These are phyloP conservation scores for Mythimna impura DNA, from an alignment of 2,888 invertebrate genomes.

Conservation along the genomic window DNA sequence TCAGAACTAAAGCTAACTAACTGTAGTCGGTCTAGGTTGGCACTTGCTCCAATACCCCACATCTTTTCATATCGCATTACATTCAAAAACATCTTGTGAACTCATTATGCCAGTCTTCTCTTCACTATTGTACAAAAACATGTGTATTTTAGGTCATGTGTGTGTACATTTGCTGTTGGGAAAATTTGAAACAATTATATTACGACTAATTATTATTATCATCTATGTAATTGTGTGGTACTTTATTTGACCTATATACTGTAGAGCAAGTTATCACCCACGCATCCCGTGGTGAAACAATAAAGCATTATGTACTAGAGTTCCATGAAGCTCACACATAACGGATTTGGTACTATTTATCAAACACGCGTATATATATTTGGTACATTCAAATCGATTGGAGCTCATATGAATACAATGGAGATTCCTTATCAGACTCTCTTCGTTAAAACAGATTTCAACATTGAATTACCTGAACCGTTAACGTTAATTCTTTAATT, in stretches of 20 bases:
- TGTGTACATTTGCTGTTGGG: constrained; percentile 53
- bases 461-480: constrained; percentile 69
- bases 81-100: constrained; percentile 77
- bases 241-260: constrained; percentile 71
- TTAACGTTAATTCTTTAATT: constrained; percentile 61
- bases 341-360: constrained; percentile 72
- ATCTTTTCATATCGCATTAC: constrained; percentile 83
- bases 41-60: constrained; percentile 85
- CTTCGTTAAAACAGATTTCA: constrained; percentile 66
- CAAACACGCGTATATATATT: constrained; percentile 72
- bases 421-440: constrained; percentile 74
- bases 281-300: constrained; percentile 76
- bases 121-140: constrained; percentile 68
- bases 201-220: constrained; percentile 43
- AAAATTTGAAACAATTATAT: constrained; percentile 55
- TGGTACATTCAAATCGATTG: constrained; percentile 71
- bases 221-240: constrained; percentile 27
- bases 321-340: constrained; percentile 71
- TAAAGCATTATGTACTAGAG: constrained; percentile 73
- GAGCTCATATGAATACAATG: constrained; percentile 83
- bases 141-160: constrained; percentile 64
- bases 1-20: constrained; percentile 82
- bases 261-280: constrained; percentile 71
- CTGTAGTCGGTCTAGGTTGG: constrained; percentile 80
- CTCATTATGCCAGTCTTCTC: constrained; percentile 77